Evolutionary conservation across 92 coral and sea anemone genomes (phyloP).

Genomic region (Micromussa lordhowensis): DNA sequence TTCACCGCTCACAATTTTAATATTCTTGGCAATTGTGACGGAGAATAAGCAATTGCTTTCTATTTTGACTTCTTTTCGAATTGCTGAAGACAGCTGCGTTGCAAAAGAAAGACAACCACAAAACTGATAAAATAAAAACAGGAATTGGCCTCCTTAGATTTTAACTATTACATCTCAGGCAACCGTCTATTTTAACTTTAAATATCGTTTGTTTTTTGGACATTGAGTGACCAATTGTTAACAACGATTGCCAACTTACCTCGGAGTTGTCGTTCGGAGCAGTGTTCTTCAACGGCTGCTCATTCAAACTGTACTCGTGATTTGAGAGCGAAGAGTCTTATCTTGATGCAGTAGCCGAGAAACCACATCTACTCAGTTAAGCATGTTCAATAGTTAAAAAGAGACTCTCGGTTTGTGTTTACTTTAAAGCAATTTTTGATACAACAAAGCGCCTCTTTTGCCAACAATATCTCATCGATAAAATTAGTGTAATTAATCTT

Average conservation of each 20-base stretch:
- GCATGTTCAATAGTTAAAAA: not conserved
- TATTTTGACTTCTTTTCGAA: too few species aligned
- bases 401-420: conserved; percentile 10
- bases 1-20: too few species aligned
- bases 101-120: not conserved
- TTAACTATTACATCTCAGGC: not conserved
- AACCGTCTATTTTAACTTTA: not conserved
- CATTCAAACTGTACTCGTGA: not conserved
- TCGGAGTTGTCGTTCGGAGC: not conserved
- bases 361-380: not conserved
- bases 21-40: too few species aligned
- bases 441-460: conserved; percentile 9
- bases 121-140: too few species aligned
- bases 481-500: not conserved
- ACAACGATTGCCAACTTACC: not conserved
- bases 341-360: conserved; percentile 1
- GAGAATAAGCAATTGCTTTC: too few species aligned
- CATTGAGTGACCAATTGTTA: too few species aligned
- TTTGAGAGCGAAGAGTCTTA: not conserved
- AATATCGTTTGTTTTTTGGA: not conserved
- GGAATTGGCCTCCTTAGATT: not conserved
- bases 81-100: too few species aligned
- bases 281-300: not conserved
- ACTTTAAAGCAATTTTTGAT: conserved; percentile 9
- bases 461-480: not conserved